Conservation (phyloP, 1,140 invertebrate genomes). For the Elymnias hypermnestra region DNA sequence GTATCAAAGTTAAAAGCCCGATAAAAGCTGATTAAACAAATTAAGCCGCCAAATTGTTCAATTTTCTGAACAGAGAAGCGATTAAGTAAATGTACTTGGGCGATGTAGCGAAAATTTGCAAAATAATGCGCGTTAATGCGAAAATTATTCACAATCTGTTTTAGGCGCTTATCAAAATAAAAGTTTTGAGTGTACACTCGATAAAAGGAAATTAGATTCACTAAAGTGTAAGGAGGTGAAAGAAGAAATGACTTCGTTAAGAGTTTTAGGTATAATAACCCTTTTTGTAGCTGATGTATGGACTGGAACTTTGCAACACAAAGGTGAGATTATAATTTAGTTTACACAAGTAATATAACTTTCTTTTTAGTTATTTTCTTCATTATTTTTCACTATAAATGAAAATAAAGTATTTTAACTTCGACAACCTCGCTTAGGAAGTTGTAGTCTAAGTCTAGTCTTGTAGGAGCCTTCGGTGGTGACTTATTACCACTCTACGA, state of each 20-base stretch:
- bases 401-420: no score
- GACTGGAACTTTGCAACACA: conserved; percentile 39
- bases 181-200: conserved; percentile 9
- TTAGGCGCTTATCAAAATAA: conserved; percentile 4
- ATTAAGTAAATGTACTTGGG: conserved; percentile 18
- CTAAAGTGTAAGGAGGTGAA: conserved; percentile 2
- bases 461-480: no score
- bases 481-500: no score
- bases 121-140: conserved; percentile 14
- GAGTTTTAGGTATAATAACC: conserved; percentile 36
- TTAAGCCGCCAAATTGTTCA: conserved; percentile 11
- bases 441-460: no score
- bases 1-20: not conserved
- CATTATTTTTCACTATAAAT: no score
- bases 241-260: conserved; percentile 33
- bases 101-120: conserved; percentile 7
- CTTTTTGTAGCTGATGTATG: conserved; percentile 45
- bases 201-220: not conserved
- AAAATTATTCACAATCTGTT: conserved; percentile 20
- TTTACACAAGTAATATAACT: no score
- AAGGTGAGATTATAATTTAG: no score
- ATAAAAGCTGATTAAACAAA: conserved; percentile 8
- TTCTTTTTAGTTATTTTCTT: no score
- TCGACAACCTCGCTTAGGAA: no score
- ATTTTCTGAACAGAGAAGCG: conserved; percentile 12